A percentile compares a stretch with the other conserved stretches of the same genome.
Evolutionary conservation across 2,797 vertebrate species (phyloP).

Genomic region (Chromis chromis): DNA sequence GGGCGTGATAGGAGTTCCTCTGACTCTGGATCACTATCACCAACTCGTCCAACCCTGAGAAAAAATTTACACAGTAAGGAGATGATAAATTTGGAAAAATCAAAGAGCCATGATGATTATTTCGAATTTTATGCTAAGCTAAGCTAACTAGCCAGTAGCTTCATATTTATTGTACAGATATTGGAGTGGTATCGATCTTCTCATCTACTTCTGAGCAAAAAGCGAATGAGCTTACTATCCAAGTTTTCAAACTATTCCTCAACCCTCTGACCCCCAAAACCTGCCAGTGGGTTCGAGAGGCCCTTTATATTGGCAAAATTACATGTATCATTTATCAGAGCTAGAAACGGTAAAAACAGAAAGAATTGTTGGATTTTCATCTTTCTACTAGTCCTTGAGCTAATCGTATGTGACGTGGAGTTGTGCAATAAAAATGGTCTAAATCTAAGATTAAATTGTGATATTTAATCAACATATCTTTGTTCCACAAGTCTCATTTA

Average conservation of each 20-base stretch:
- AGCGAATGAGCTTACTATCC: background rate
- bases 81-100: background rate
- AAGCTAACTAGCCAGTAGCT: background rate
- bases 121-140: background rate
- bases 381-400: too few relatives aligned
- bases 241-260: background rate
- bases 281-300: too few relatives aligned
- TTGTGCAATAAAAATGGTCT: too few relatives aligned
- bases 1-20: conserved; percentile 89
- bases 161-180: background rate
- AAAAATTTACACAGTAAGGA: conserved; percentile 10
- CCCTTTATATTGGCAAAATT: too few relatives aligned
- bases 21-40: conserved; percentile 94
- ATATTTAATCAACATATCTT: too few relatives aligned
- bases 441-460: too few relatives aligned
- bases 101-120: background rate
- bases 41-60: conserved; percentile 86
- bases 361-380: too few relatives aligned
- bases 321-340: too few relatives aligned
- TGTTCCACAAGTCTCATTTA: too few relatives aligned
- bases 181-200: background rate
- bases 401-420: too few relatives aligned
- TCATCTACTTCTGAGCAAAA: background rate
- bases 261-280: background rate
- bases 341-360: too few relatives aligned